These are phyloP conservation scores for Lacanobia wlatinum DNA, from an alignment of 2,888 invertebrate genomes.

Conservation along the genomic window DNA sequence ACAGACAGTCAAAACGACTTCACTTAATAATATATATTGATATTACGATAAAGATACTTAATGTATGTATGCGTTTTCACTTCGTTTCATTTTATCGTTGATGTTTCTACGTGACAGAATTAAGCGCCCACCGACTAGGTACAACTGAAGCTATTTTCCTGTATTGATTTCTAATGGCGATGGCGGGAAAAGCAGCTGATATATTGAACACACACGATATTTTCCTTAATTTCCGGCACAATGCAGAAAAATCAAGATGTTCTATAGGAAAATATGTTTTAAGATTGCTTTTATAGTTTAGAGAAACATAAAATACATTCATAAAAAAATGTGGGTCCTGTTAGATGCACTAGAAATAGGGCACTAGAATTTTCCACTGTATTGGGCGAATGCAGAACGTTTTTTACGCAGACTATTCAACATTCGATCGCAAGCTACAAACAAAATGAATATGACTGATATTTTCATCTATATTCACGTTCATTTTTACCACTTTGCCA, in stretches of 20 bases:
- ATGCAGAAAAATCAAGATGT: not conserved
- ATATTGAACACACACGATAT: conserved; percentile 22
- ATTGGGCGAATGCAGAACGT: not conserved
- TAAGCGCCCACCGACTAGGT: conserved; percentile 4
- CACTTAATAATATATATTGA: not conserved
- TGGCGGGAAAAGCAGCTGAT: conserved; percentile 12
- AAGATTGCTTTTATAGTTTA: not conserved
- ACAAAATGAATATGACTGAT: not conserved
- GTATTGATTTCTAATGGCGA: conserved; percentile 51
- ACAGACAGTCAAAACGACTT: not conserved
- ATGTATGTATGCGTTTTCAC: not conserved
- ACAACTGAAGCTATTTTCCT: conserved; percentile 36
- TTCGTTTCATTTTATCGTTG: not conserved
- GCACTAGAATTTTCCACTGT: not conserved
- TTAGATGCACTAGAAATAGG: not conserved
- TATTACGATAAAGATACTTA: not conserved
- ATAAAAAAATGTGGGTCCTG: not conserved
- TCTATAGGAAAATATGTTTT: conserved; percentile 4
- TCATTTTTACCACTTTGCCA: not conserved
- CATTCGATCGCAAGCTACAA: not conserved
- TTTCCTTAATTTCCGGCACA: conserved; percentile 43
- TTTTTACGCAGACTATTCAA: conserved; percentile 7
- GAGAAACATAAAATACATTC: not conserved
- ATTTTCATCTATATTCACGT: not conserved
- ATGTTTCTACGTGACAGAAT: conserved; percentile 5